Percentiles rank a stretch among this genome's conserved stretches.
These are phyloP conservation scores for Eledone cirrhosa DNA, from an alignment of 2,888 invertebrate species.

Conservation along the genomic window DNA sequence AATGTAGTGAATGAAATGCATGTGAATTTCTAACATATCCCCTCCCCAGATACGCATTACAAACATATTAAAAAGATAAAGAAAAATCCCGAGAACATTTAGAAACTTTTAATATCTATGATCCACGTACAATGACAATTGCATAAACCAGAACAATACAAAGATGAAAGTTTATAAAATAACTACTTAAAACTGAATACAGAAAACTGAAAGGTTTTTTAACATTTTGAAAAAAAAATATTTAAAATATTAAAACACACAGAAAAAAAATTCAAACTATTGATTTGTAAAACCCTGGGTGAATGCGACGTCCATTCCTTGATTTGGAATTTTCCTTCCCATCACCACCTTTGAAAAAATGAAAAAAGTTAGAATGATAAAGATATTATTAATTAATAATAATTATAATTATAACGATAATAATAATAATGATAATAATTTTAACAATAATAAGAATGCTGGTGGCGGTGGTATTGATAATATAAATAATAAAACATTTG, in stretches of 20 bases:
- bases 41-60: no score
- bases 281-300: conserved; percentile 4
- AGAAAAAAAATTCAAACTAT: background rate
- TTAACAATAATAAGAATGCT: no score
- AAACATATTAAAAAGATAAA: no score
- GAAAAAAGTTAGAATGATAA: no score
- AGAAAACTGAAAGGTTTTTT: conserved; percentile 9
- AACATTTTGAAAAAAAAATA: conserved; percentile 6
- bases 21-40: background rate
- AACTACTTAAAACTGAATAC: background rate
- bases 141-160: conserved; percentile 2
- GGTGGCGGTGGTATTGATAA: background rate
- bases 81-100: no score
- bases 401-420: no score
- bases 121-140: no score
- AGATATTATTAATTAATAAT: no score
- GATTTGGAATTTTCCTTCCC: background rate
- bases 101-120: no score
- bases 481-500: conserved; percentile 14
- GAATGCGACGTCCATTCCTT: conserved; percentile 26
- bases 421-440: no score
- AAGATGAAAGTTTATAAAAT: background rate
- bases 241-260: no score
- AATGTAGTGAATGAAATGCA: background rate
- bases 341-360: no score